Base-by-base conservation (phyloP, 2,888 invertebrate species). In the Dicyrtoma fusca region DNA sequence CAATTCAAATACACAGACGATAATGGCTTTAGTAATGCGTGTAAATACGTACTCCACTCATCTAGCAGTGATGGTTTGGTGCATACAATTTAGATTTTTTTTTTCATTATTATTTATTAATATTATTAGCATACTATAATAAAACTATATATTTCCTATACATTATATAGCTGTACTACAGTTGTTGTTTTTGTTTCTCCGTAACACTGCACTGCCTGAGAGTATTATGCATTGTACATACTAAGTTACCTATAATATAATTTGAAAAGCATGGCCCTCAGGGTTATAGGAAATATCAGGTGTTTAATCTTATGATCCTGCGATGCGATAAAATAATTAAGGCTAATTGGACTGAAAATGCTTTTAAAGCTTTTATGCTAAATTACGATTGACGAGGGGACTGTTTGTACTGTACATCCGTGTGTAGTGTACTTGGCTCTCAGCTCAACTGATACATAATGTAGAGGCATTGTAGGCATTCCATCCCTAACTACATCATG, bases 301-400 rank as follows among this genome's bases (percentile, higher is more conserved):
- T 70, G 70, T 63, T 62, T 49, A 34, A 69, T 69, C 69, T 69
- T 34, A n/a, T 61, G 69, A 69, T 69, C 49, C 34, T 49, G n/a
- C 17, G 34, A 14, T 17, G 14, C 34, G 63, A 63, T 63, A 63
- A 53, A 63, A 70, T 70, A 70, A 70, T 70, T 70, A 63, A 61
- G 53, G 55, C 69, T 70, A 70, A 70, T 70, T 70, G 62, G 63
- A 25, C 34, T 69, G 57, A 53, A 47, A 59, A 69, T 61, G 49
- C 61, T 62, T 69, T 49, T 51, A 70, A 70, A 70, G 70, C 70
- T 70, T 63, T 69, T 53, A 68, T 57, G 68, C 34, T 68, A 53
- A 57, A 68, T 68, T 68, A 65, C 61, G 53, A 19, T n/a, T 26
- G 17, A 42, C n/a, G 17, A 61, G 42, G 42, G 34, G 42, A 42